Percentiles rank a stretch among this genome's conserved stretches.
Conservation (phyloP, 2,888 invertebrate genomes). For the Chymomyza procnemis region DNA sequence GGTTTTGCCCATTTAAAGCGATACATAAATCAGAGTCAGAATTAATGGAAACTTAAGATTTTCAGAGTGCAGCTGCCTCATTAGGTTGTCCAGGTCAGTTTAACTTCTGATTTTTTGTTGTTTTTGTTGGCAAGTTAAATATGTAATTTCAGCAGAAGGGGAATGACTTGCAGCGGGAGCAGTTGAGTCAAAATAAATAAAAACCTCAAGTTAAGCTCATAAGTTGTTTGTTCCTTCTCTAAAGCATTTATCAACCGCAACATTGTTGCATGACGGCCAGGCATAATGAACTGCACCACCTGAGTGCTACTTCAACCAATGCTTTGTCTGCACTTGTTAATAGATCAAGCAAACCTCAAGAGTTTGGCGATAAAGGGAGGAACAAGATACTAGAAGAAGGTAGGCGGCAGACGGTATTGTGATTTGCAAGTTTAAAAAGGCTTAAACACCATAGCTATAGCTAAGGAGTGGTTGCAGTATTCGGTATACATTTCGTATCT, state of each 20-base stretch:
- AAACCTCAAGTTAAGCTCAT: conserved; percentile 66
- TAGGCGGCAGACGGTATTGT: neutral
- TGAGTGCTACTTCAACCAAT: neutral
- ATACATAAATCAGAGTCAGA: neutral
- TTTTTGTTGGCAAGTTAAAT: conserved; percentile 6
- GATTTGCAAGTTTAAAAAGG: neutral
- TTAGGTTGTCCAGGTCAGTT: conserved; percentile 42
- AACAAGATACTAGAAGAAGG: neutral
- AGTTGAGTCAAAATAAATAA: conserved; percentile 66
- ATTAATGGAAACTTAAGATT: neutral
- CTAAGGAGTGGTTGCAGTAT: too few species aligned
- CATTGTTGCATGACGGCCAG: conserved; percentile 58
- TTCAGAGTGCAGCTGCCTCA: conserved; percentile 42
- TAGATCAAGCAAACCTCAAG: conserved; percentile 56
- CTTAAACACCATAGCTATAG: too few species aligned
- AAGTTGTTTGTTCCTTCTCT: conserved; percentile 69
- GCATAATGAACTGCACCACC: conserved; percentile 46
- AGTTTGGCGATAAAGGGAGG: neutral
- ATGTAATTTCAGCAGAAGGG: conserved; percentile 21
- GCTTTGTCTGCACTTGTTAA: conserved; percentile 49
- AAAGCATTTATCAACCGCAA: conserved; percentile 63
- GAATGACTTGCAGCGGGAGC: conserved; percentile 33
- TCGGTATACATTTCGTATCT: too few species aligned
- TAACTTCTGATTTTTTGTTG: neutral
- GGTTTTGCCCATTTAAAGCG: neutral